Percentiles rank a stretch among this genome's conserved stretches.
phyloP scores from a whole-genome alignment of 2,797 vertebrate genomes.

The Sebastes hubbsi region DNA sequence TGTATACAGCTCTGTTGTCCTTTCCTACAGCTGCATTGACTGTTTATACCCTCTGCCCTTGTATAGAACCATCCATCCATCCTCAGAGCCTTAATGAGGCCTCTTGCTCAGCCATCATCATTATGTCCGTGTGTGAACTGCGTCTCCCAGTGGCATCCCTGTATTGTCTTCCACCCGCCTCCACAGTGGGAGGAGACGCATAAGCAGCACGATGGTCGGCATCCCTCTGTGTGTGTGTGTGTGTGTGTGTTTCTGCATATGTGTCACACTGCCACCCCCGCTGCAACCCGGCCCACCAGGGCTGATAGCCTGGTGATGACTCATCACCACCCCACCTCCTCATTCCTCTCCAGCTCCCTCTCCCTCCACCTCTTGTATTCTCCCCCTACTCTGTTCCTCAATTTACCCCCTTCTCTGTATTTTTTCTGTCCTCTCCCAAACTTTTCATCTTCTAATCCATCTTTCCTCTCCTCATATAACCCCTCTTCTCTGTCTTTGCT shows the following conservation, averaged over 20 bases:
- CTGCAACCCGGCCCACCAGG: conserved; percentile 63
- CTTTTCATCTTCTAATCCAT: background rate
- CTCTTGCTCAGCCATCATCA: conserved; percentile 16
- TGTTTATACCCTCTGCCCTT: background rate
- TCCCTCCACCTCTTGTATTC: conserved; percentile 27
- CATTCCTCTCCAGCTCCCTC: conserved; percentile 3
- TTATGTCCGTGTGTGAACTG: conserved; percentile 15
- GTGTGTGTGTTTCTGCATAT: conserved; percentile 54
- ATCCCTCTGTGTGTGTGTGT: conserved; percentile 19
- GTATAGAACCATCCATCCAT: conserved; percentile 41
- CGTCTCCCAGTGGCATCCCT: conserved; percentile 58
- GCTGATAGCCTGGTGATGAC: conserved; percentile 68
- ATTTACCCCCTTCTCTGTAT: background rate
- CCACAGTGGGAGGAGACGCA: conserved; percentile 59
- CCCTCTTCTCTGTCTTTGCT: background rate
- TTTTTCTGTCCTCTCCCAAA: background rate
- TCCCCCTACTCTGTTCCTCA: conserved; percentile 13
- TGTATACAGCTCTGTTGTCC: background rate
- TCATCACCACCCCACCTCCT: conserved; percentile 61
- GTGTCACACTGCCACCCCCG: conserved; percentile 73
- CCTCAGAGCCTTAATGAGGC: conserved; percentile 44
- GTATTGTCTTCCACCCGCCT: conserved; percentile 64
- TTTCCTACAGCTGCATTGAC: conserved; percentile 32
- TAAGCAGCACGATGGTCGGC: conserved; percentile 44
- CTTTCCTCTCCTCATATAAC: background rate